phyloP scores from a whole-genome alignment of 2,888 invertebrate genomes.

The Hirtodrosophila histrioides region DNA sequence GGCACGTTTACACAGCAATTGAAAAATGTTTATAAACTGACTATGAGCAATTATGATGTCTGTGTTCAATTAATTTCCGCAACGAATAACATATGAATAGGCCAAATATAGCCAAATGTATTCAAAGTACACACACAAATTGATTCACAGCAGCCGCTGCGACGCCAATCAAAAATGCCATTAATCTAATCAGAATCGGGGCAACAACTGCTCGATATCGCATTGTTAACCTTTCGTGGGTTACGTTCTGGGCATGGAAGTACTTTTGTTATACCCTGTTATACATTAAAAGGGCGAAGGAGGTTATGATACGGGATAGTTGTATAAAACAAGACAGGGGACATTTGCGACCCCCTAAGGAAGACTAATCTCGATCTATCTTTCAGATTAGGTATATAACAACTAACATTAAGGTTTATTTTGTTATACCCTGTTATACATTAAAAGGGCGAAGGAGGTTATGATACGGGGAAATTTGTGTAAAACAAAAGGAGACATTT shows the following conservation, averaged over 20 bases:
- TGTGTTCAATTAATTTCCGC: constrained; percentile 25
- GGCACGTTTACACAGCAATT: constrained; percentile 18
- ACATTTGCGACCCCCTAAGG: too few relatives aligned
- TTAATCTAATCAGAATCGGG: constrained; percentile 47
- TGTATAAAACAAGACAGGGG: too few relatives aligned
- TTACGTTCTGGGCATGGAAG: constrained; percentile 19
- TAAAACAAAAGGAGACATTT: too few relatives aligned
- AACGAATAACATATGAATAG: constrained; percentile 22
- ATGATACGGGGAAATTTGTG: too few relatives aligned
- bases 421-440: not conserved
- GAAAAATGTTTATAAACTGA: constrained; percentile 25
- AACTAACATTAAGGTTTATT: too few relatives aligned
- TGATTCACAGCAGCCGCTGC: constrained; percentile 53
- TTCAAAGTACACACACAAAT: constrained; percentile 18
- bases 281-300: too few relatives aligned
- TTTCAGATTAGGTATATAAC: too few relatives aligned
- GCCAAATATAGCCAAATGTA: constrained; percentile 16
- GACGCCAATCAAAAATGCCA: constrained; percentile 43
- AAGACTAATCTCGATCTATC: too few relatives aligned
- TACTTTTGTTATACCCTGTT: not conserved
- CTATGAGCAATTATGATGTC: constrained; percentile 30
- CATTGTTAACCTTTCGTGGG: constrained; percentile 26
- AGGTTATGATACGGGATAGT: too few relatives aligned
- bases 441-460: too few relatives aligned
- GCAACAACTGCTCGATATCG: constrained; percentile 30